Evolutionary conservation across 2,797 vertebrate species (phyloP), one percentile per base, ranked within the genome.

Genomic region (Tapirus indicus): DNA sequence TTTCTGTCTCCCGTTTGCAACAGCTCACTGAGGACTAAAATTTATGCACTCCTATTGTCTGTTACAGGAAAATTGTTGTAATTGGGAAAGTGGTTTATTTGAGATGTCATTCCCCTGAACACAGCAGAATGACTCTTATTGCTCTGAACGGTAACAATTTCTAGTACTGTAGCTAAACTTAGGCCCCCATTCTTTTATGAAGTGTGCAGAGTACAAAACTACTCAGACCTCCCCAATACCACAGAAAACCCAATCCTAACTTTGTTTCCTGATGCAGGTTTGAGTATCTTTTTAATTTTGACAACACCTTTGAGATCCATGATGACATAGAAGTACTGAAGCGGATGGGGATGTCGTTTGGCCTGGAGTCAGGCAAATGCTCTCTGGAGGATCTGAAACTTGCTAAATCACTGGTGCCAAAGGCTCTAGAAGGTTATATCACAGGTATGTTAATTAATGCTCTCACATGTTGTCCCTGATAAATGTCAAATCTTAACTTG

Each of bases 231-330:
- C 75, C 58, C 77, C 29, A 10, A 0, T 52, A 17, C 44, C 64
- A 25, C 25, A 4, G 72, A 90, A 95, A 64, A 62, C 69, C 84
- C 94, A 77, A 23, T 66, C 72, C 80, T 75, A 27, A 41, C 66
- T 95, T 97, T 97, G 86, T 97, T 82, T 91, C n/a, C 49, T 85
- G 71, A 38, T 87, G 60, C 98, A 99, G 99, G 94, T 99, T 99
- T 97, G 99, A 99, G 95, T 99, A 99, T 95, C 99, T 99, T 94
- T 99, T 99, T 97, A 99, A 99, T 98, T 99, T 99, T 16, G 99
- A 99, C 98, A 99, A 99, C 98, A 98, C 99, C 17, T 99, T 99
- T 97, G 99, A 99, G 98, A 99, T 99, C 89, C 99, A 99, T 0
- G 99, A 99, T 47, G 99, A 99, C 97, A 99, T 98, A 0, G 99